Conservation (phyloP, 2,888 invertebrate genomes). For the Lochmaea capreae region DNA sequence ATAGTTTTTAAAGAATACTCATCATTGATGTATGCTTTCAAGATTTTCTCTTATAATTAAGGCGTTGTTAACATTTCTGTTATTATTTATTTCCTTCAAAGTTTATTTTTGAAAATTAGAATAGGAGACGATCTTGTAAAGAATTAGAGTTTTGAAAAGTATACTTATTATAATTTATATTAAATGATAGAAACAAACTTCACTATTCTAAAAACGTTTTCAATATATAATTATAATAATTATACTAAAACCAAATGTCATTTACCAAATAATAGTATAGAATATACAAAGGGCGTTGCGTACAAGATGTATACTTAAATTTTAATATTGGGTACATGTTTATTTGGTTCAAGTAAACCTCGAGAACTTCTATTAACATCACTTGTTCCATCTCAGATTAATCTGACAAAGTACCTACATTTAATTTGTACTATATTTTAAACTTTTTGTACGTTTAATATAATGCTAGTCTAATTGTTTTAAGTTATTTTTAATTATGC, state of each 20-base stretch:
- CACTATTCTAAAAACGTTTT: neutral
- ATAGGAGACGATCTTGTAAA: constrained; percentile 18
- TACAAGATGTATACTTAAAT: constrained; percentile 12
- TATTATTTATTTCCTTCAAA: constrained; percentile 31
- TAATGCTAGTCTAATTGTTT: constrained; percentile 28
- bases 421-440: constrained; percentile 1
- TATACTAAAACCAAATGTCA: constrained; percentile 29
- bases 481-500: constrained; percentile 25
- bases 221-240: constrained; percentile 30
- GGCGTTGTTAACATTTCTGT: constrained; percentile 24
- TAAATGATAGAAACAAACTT: constrained; percentile 6
- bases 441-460: neutral
- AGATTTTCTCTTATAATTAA: constrained; percentile 26
- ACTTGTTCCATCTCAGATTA: constrained; percentile 4
- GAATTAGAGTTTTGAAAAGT: constrained; percentile 33
- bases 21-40: constrained; percentile 33
- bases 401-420: neutral
- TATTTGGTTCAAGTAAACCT: constrained; percentile 8
- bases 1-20: constrained; percentile 34
- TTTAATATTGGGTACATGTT: neutral
- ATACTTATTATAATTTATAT: constrained; percentile 34
- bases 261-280: constrained; percentile 27
- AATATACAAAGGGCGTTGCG: constrained; percentile 17
- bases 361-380: constrained; percentile 2
- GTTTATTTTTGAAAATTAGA: constrained; percentile 34